Conservation (phyloP, 2,888 invertebrate genomes). For the Lepidocyrtinus sp. region DNA sequence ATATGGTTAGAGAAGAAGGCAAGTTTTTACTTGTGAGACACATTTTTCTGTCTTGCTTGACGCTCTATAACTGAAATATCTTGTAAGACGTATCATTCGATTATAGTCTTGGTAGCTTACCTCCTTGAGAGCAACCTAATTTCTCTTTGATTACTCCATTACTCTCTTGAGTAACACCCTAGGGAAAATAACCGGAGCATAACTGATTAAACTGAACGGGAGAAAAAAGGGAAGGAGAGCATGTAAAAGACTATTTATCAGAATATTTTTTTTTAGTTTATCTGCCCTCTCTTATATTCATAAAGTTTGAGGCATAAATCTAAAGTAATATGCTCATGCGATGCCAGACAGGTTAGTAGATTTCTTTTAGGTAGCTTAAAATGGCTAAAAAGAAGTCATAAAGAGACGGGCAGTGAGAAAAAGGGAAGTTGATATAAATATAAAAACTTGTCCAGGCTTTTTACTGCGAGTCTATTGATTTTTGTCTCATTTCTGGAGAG, state of each 20-base stretch:
- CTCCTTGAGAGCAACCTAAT: slow-evolving; percentile 27
- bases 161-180: slow-evolving; percentile 21
- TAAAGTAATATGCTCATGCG: no score
- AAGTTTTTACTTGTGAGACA: no score
- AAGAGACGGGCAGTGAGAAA: neutral
- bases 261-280: neutral
- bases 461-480: slow-evolving; percentile 19
- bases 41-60: no score
- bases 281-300: neutral
- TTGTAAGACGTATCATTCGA: no score
- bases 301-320: neutral
- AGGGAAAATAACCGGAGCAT: slow-evolving; percentile 24
- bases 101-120: no score
- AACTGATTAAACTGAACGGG: slow-evolving; percentile 26
- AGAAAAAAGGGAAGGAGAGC: neutral
- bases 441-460: neutral
- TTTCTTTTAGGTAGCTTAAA: neutral
- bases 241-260: neutral
- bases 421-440: neutral
- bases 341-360: neutral
- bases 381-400: neutral
- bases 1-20: no score
- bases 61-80: no score
- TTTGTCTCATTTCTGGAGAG: slow-evolving; percentile 32
- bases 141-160: slow-evolving; percentile 19